A percentile compares a stretch with the other conserved stretches of the same genome.
phyloP scores from a whole-genome alignment of 1,140 invertebrate genomes.

The Theocolax elegans region DNA sequence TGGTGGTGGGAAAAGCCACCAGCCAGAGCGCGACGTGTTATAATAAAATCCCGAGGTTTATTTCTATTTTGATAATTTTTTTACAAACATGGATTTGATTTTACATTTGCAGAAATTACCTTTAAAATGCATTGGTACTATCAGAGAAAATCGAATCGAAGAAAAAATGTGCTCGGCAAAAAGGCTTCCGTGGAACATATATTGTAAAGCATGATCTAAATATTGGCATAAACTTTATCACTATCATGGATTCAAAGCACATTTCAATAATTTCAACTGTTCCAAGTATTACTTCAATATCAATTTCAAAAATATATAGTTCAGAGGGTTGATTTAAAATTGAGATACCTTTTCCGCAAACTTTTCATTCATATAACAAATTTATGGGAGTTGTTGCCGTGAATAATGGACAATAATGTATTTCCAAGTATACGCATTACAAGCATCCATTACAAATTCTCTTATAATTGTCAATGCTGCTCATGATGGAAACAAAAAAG shows the following conservation, averaged over 20 bases:
- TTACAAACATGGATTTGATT: too few relatives aligned
- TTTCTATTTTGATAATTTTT: too few relatives aligned
- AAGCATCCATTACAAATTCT: conserved; percentile 33
- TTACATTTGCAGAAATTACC: too few relatives aligned
- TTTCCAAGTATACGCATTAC: conserved; percentile 35
- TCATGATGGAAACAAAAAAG: conserved; percentile 11
- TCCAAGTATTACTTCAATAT: conserved; percentile 30
- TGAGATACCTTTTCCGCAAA: too few relatives aligned
- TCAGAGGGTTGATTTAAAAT: too few relatives aligned
- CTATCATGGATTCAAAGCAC: conserved; percentile 40
- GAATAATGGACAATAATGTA: conserved; percentile 40
- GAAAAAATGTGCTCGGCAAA: conserved; percentile 37
- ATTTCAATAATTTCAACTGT: conserved; percentile 43
- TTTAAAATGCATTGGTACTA: conserved; percentile 33
- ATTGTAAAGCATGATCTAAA: conserved; percentile 39
- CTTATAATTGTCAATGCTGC: conserved; percentile 34
- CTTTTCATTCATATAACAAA: conserved; percentile 31
- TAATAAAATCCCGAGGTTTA: too few relatives aligned
- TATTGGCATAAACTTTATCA: conserved; percentile 46
- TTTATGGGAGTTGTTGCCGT: conserved; percentile 42
- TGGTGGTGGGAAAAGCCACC: too few relatives aligned
- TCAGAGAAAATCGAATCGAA: too few relatives aligned
- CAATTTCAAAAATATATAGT: conserved; percentile 8
- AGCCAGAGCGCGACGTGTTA: too few relatives aligned
- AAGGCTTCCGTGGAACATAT: conserved; percentile 38